Base-by-base conservation (phyloP, 2,113 vertebrate species). In the Numida meleagris region DNA sequence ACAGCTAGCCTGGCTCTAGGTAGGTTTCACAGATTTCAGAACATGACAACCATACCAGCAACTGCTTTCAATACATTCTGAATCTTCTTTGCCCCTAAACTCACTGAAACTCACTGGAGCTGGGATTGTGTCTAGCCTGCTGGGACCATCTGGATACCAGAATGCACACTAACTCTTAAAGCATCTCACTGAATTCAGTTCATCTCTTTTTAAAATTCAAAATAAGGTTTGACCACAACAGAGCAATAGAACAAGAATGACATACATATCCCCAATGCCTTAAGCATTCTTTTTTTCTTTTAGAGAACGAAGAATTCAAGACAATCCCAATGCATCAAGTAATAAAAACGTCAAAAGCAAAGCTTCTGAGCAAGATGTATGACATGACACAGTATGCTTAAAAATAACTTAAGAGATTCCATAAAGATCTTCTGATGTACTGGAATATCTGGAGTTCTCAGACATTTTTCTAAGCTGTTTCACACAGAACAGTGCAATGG, bases 321-420 rank as follows among this genome's bases (percentile, higher is more conserved):
- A 76, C 2, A 40, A 81, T 67, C 94, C 17, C 55, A 90, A 63
- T n/a, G 42, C 29, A 83, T 48, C 43, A 67, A 58, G 74, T 42
- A 76, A 27, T 17, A 55, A 63, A 8, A 24, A 45, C 46, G 48
- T 11, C 46, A 88, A 88, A 88, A 74, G 15, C 14, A 71, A 86
- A 78, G 61, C 70, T 88, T 81, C 46, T 51, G 77, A 79, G 70
- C 6, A 34, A 73, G 34, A 81, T 17, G 55, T 40, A 66, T 8
- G 82, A 25, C 63, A 82, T 9, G 82, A 25, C 59, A 85, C 0
- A 0, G 14, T 19, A 42, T 1, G 2, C 65, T 70, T 66, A 80
- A 75, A 92, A 93, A 31, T 75, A 88, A 77, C 4, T 59, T 36
- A 4, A 53, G 46, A 79, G 4, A 51, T 53, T 72, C 77, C 68